Evolutionary conservation across 2,888 invertebrate genomes (phyloP).

Genomic region (Pantelozetes paolii): DNA sequence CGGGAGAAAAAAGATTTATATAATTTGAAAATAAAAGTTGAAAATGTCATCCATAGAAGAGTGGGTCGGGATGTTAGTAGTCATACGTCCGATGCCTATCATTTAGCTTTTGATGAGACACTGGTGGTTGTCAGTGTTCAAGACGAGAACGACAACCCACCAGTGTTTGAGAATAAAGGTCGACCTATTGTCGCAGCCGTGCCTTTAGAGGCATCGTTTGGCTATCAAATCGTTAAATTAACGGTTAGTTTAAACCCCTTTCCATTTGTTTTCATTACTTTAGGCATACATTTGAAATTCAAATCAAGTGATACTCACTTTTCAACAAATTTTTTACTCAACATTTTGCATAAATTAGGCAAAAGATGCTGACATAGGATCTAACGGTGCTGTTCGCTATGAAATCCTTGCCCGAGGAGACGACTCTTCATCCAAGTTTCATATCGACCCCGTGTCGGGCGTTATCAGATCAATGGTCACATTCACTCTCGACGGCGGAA

Average conservation of each 20-base stretch:
- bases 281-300: not conserved
- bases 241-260: conserved; percentile 56
- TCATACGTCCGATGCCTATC: conserved; percentile 44
- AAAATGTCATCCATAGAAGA: conserved; percentile 43
- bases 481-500: conserved; percentile 66
- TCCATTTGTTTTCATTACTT: not conserved
- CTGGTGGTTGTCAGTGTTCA: conserved; percentile 70
- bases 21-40: conserved; percentile 54
- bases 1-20: conserved; percentile 67
- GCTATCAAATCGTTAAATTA: conserved; percentile 71
- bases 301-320: too few species aligned
- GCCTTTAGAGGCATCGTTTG: conserved; percentile 73
- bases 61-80: conserved; percentile 35
- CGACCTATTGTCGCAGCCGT: conserved; percentile 76
- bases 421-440: conserved; percentile 69
- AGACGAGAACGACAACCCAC: conserved; percentile 78
- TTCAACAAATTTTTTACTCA: too few species aligned
- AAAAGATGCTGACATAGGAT: conserved; percentile 67
- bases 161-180: conserved; percentile 69
- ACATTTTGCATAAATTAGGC: conserved; percentile 59
- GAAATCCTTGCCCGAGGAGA: conserved; percentile 63
- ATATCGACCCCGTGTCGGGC: conserved; percentile 71
- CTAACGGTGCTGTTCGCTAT: conserved; percentile 74
- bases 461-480: conserved; percentile 68
- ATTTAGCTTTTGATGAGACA: conserved; percentile 62